Evolutionary conservation across 2,797 vertebrate genomes (phyloP).

Genomic region (Gorsachius magnificus): DNA sequence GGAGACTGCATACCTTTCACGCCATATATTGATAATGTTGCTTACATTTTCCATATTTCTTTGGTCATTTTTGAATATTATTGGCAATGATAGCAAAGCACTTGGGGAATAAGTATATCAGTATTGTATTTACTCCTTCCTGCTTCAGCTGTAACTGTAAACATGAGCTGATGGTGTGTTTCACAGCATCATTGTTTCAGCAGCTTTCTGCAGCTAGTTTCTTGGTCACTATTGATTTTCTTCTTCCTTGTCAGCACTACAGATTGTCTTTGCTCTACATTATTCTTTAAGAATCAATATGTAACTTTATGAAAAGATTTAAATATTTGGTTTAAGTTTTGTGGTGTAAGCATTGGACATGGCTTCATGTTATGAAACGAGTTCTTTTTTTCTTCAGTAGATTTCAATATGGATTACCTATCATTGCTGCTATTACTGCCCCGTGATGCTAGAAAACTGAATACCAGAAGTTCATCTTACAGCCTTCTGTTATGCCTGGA

Average conservation of each 20-base stretch:
- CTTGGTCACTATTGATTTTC: conserved; percentile 28
- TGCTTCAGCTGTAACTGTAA: conserved; percentile 3
- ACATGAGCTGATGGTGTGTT: not conserved
- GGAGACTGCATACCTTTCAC: conserved; percentile 1
- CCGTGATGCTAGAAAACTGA: not conserved
- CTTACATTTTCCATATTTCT: conserved; percentile 46
- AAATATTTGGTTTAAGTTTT: conserved; percentile 21
- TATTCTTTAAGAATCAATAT: conserved; percentile 45
- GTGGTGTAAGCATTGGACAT: not conserved
- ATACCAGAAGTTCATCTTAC: not conserved
- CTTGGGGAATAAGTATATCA: not conserved
- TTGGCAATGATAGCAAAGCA: not conserved
- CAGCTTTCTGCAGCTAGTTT: not conserved
- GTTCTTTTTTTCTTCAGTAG: not conserved
- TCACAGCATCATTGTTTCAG: conserved; percentile 9
- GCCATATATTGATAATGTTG: conserved; percentile 17
- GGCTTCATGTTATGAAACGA: not conserved
- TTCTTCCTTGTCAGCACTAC: conserved; percentile 14
- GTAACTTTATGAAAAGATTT: conserved; percentile 22
- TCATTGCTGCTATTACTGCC: not conserved
- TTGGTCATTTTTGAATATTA: conserved; percentile 43
- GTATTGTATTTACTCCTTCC: not conserved
- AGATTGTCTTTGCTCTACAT: not conserved
- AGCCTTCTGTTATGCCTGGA: not conserved
- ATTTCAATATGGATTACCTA: not conserved